A percentile compares a stretch with the other conserved stretches of the same genome.
Conservation (phyloP, 30 jellyfish, hydroid and myxozoan genomes). For the Catostylus mosaicus region DNA sequence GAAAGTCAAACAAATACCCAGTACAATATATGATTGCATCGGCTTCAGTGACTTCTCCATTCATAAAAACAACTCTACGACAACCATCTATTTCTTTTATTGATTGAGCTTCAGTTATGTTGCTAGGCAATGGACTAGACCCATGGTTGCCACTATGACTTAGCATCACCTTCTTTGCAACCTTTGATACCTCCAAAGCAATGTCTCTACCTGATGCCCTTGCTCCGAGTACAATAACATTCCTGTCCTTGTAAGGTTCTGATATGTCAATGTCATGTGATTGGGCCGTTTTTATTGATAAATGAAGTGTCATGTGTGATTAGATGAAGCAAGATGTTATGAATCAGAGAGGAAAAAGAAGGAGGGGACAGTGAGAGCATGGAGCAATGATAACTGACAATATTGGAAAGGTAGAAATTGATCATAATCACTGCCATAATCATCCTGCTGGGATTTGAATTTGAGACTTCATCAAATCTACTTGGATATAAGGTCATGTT, state of each 20-base stretch:
- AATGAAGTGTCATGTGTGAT: constrained; percentile 53
- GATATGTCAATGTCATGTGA: too few relatives aligned
- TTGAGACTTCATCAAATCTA: too few relatives aligned
- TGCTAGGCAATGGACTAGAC: constrained; percentile 28
- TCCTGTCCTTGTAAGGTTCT: constrained; percentile 50
- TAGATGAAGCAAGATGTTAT: constrained; percentile 66
- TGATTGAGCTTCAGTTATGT: constrained; percentile 47
- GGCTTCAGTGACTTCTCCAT: constrained; percentile 45
- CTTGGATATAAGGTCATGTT: too few relatives aligned
- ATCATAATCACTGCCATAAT: too few relatives aligned
- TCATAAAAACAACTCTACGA: constrained; percentile 65
- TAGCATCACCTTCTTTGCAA: constrained; percentile 47
- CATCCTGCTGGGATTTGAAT: too few relatives aligned
- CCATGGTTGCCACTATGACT: constrained; percentile 66
- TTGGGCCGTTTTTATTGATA: too few relatives aligned
- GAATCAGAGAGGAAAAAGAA: background rate
- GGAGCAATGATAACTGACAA: background rate
- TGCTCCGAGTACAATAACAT: constrained; percentile 74
- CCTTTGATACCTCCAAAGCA: constrained; percentile 65
- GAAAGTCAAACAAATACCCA: constrained; percentile 73
- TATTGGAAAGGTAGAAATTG: background rate
- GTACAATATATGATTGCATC: constrained; percentile 81
- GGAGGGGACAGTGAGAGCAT: too few relatives aligned
- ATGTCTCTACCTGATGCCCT: constrained; percentile 92
- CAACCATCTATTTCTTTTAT: constrained; percentile 27